Evolutionary conservation across 30 jellyfish, hydroid and myxozoan genomes (phyloP), one percentile per base, ranked within the genome.

Genomic region (Phacellophora camtschatica): DNA sequence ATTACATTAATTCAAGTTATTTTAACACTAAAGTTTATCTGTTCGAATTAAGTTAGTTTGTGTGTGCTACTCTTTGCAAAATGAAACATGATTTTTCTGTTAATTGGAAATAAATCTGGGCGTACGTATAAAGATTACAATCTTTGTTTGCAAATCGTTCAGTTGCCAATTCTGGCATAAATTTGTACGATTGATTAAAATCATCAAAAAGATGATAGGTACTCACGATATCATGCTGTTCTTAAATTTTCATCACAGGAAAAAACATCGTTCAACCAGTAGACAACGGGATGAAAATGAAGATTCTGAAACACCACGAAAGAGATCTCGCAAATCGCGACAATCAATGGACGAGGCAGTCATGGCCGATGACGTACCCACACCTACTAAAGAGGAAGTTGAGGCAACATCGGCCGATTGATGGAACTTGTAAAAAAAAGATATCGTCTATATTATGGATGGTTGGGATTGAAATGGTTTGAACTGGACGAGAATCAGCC

Each of bases 241-340:
- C 11, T 6, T 45, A 20, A 0, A 49, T 7, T 36, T 43, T 23
- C 2, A 22, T 41, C 16, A 56, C 54, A 82, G 86, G 73, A 82
- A 71, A 49, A 69, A 82, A 36, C 74, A 42, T 41, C 71, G 94
- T 18, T 82, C 94, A 25, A 16, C 82, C 11, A 68, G 86, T 64
- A 68, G 70, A 48, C 86, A 69, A 39, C 30, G 82, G 33, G 94
- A 82, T 3, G 94, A 70, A 15, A 70, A 86, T 15, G 94, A 69
- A 33, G 94, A 82, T 13, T 42, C 66, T 18, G 94, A 82, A 42
- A 57, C 86, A 2, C 94, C 94, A 29, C 80, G 86, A 22, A 82
- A 82, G 37, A 82, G 71, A 45, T 67, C 86, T 13, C 72, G 94
- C 5, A 82, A 72, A 55, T 67, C 94, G 18, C 86, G 86, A 50